phyloP scores from a whole-genome alignment of 2,797 vertebrate genomes.

The Nyctalus aviator region DNA sequence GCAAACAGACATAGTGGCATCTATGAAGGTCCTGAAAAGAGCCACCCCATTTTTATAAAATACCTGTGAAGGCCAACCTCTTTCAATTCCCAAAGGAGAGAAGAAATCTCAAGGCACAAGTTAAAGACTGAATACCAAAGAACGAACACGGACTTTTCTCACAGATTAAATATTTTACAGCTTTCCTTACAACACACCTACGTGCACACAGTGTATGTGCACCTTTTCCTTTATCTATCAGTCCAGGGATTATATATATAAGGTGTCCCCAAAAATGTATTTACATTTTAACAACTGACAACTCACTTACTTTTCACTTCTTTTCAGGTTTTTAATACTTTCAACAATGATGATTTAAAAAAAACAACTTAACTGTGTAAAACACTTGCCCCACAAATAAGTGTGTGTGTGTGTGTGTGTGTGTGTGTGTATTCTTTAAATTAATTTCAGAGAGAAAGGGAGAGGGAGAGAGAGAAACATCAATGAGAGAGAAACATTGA shows the following conservation, averaged over 20 bases:
- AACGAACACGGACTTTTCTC: background rate
- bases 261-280: too few species aligned
- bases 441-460: too few species aligned
- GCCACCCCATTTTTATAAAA: constrained; percentile 6
- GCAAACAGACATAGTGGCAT: background rate
- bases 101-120: background rate
- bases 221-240: background rate
- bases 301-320: too few species aligned
- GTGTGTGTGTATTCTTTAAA: too few species aligned
- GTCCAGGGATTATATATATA: background rate
- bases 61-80: background rate
- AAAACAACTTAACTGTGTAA: too few species aligned
- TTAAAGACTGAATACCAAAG: background rate
- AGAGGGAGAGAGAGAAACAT: too few species aligned
- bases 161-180: background rate
- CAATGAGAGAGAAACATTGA: too few species aligned
- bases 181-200: background rate
- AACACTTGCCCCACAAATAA: too few species aligned
- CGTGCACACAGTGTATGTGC: background rate
- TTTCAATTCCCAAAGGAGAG: constrained; percentile 47
- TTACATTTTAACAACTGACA: too few species aligned
- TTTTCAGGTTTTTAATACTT: too few species aligned
- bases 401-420: too few species aligned
- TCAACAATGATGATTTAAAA: too few species aligned
- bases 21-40: background rate